A percentile compares a stretch with the other conserved stretches of the same genome.
phyloP scores from a whole-genome alignment of 2,888 invertebrate species.

The Epirrhoe tristata region DNA sequence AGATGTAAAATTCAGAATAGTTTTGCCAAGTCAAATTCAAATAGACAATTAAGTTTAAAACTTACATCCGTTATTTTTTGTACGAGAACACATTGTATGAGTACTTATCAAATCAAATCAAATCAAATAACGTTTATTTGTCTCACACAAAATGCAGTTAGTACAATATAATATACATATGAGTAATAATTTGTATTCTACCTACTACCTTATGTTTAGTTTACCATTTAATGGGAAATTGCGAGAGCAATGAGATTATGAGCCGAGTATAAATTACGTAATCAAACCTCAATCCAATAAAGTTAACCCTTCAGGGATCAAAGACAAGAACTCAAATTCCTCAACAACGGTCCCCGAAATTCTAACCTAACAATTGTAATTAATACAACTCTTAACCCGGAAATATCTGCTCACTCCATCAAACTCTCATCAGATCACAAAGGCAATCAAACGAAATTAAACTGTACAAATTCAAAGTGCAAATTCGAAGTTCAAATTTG shows the following conservation, averaged over 20 bases:
- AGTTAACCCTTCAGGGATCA: constrained; percentile 56
- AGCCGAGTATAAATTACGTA: constrained; percentile 30
- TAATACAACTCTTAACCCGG: constrained; percentile 78
- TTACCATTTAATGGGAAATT: background rate
- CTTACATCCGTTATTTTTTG: background rate
- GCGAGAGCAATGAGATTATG: background rate
- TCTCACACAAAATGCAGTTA: too few relatives aligned
- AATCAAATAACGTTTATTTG: too few relatives aligned
- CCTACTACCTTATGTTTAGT: background rate
- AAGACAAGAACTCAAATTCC: constrained; percentile 60
- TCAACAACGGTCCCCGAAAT: constrained; percentile 53
- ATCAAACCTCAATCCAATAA: constrained; percentile 39
- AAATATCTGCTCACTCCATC: constrained; percentile 82
- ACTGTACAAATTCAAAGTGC: constrained; percentile 66
- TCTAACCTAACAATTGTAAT: constrained; percentile 71
- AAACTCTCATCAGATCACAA: constrained; percentile 72
- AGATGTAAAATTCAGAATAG: constrained; percentile 3
- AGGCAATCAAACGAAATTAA: constrained; percentile 81
- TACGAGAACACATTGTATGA: too few relatives aligned
- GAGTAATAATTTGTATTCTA: too few relatives aligned
- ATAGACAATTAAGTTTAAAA: constrained; percentile 14
- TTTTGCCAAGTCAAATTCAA: constrained; percentile 1
- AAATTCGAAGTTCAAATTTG: constrained; percentile 21
- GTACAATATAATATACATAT: too few relatives aligned
- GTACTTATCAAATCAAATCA: too few relatives aligned